Conservation (phyloP, 1,140 invertebrate species). For the Campoletis sonorensis region DNA sequence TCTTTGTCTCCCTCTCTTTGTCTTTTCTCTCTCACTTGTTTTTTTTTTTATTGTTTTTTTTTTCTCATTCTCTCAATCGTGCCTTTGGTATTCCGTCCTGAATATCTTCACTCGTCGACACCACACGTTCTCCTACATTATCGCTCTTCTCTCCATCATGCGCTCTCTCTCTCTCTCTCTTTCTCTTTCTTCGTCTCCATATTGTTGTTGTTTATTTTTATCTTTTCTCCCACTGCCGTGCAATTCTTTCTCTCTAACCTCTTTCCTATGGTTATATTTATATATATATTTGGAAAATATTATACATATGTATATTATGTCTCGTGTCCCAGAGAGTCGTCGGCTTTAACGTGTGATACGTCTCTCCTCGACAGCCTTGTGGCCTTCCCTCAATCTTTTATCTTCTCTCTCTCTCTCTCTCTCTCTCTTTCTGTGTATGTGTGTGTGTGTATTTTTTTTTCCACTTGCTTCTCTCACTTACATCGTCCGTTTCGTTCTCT, state of each 20-base stretch:
- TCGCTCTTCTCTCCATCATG: not conserved
- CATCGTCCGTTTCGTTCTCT: not conserved
- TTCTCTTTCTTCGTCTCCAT: not conserved
- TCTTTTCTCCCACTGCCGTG: not conserved
- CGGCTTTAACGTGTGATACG: conserved; percentile 21
- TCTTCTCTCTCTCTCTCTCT: not conserved
- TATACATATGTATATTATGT: not conserved
- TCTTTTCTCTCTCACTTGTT: conserved; percentile 19
- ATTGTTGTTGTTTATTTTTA: conserved; percentile 25
- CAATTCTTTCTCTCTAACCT: conserved; percentile 20
- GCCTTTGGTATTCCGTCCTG: conserved; percentile 42
- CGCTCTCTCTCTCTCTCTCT: not conserved
- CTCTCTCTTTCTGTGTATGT: not conserved
- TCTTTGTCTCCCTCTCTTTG: not conserved
- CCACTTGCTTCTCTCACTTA: not conserved
- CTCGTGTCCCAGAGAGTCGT: conserved; percentile 9
- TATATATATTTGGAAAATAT: not conserved
- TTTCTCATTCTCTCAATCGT: not conserved
- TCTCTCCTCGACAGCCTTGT: conserved; percentile 10
- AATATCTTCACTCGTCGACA: conserved; percentile 44
- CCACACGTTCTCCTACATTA: conserved; percentile 43
- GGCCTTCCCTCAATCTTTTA: conserved; percentile 11
- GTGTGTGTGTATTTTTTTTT: no score
- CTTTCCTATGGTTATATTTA: not conserved
- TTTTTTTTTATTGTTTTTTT: not conserved